Percentiles rank a stretch among this genome's conserved stretches.
phyloP scores from a whole-genome alignment of 2,888 invertebrate genomes.

The Myathropa florea region DNA sequence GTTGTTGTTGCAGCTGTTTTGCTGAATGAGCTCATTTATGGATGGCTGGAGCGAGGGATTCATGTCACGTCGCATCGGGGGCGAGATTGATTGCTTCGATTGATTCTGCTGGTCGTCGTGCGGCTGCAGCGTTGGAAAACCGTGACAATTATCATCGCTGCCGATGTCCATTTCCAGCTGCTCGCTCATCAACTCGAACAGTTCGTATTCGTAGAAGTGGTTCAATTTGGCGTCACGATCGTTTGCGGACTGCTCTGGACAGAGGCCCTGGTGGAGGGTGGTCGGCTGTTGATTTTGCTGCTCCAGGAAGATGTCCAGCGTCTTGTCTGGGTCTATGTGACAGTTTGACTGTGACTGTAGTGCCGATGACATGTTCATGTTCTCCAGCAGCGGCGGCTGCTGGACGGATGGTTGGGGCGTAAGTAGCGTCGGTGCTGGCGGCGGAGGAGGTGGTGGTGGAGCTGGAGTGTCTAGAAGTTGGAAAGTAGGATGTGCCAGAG shows the following conservation, averaged over 20 bases:
- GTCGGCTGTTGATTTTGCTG: conserved; percentile 75
- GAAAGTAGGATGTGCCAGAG: conserved; percentile 56
- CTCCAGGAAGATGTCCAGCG: conserved; percentile 79
- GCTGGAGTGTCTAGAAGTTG: conserved; percentile 72
- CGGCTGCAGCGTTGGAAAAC: conserved; percentile 71
- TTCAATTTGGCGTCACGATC: conserved; percentile 76
- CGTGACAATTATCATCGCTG: conserved; percentile 76
- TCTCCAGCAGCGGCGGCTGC: conserved; percentile 74
- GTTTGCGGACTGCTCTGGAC: conserved; percentile 62
- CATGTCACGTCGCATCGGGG: conserved; percentile 76
- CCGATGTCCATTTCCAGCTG: conserved; percentile 83
- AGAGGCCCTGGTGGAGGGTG: conserved; percentile 59
- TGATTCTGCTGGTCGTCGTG: conserved; percentile 53
- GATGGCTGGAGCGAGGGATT: conserved; percentile 80
- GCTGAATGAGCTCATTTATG: conserved; percentile 82
- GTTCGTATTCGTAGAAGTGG: conserved; percentile 80
- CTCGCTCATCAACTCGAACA: conserved; percentile 80
- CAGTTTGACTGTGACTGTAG: conserved; percentile 77
- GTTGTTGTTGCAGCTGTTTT: conserved; percentile 73
- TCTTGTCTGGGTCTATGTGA: conserved; percentile 77
- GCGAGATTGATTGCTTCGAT: conserved; percentile 53
- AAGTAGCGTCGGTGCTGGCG: conserved; percentile 60
- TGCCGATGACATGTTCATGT: conserved; percentile 79
- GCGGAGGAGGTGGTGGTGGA: conserved; percentile 61
- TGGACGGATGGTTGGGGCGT: conserved; percentile 41